These are phyloP conservation scores for Enteromius radiatus DNA, from an alignment of 2,797 vertebrate genomes.

Conservation along the genomic window DNA sequence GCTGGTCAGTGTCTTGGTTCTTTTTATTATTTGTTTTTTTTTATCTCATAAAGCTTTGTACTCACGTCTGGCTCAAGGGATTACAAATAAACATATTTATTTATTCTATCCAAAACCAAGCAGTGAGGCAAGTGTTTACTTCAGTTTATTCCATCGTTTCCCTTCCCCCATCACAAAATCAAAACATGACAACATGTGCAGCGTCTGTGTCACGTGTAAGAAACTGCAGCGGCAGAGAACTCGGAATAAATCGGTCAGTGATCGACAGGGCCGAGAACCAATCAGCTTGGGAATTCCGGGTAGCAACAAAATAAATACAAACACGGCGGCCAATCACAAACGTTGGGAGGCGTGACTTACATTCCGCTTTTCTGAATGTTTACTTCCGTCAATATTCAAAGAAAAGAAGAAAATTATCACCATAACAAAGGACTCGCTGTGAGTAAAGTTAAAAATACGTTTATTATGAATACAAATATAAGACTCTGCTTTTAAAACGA, in stretches of 20 bases:
- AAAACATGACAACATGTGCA: conserved; percentile 66
- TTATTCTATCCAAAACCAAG: neutral
- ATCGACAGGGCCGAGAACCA: conserved; percentile 56
- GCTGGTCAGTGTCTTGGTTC: neutral
- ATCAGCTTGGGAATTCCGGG: conserved; percentile 57
- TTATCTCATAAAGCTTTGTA: neutral
- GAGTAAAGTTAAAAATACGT: conserved; percentile 43
- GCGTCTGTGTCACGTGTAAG: conserved; percentile 61
- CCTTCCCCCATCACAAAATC: conserved; percentile 54
- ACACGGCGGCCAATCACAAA: conserved; percentile 60
- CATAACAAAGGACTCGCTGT: conserved; percentile 56
- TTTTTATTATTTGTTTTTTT: neutral
- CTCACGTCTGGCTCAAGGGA: neutral
- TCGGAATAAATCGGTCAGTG: conserved; percentile 21
- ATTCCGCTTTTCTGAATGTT: conserved; percentile 59
- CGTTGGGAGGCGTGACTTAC: conserved; percentile 34
- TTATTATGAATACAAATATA: neutral
- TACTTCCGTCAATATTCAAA: conserved; percentile 70
- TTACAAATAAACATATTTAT: neutral
- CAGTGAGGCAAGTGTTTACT: conserved; percentile 1
- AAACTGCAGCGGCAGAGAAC: conserved; percentile 53
- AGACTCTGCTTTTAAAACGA: neutral
- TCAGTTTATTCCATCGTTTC: neutral
- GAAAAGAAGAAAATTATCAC: conserved; percentile 49
- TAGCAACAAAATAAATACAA: conserved; percentile 67